Percentiles rank a stretch among this genome's conserved stretches.
These are phyloP conservation scores for Ciconia stormi DNA, from an alignment of 2,113 vertebrate species.

Conservation along the genomic window DNA sequence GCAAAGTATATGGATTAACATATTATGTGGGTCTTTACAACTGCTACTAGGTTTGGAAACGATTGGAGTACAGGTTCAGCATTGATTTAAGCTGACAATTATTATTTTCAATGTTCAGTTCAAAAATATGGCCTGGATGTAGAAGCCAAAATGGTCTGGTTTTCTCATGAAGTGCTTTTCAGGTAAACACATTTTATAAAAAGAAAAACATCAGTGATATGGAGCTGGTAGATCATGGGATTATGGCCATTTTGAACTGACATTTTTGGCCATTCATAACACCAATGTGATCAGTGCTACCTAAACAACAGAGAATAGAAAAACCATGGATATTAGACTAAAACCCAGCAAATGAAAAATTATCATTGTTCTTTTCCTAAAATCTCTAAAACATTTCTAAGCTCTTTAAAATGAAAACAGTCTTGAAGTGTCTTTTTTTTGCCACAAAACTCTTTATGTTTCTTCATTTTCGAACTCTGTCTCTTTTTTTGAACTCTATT, in stretches of 20 bases:
- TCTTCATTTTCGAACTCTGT: not conserved
- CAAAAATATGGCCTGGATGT: not conserved
- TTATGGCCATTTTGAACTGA: not conserved
- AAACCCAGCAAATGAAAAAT: not conserved
- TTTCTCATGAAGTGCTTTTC: not conserved
- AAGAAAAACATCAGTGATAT: not conserved
- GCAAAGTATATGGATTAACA: not conserved
- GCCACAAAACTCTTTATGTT: not conserved
- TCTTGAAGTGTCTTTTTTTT: not conserved
- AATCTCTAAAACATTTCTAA: not conserved
- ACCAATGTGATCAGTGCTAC: not conserved
- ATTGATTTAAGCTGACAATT: not conserved
- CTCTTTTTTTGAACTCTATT: not conserved
- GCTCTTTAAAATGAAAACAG: not conserved
- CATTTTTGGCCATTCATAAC: not conserved
- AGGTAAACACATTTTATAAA: not conserved
- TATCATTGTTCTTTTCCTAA: not conserved
- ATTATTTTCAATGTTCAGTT: not conserved
- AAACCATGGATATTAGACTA: not conserved
- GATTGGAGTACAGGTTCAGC: not conserved
- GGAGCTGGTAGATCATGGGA: not conserved
- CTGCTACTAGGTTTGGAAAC: not conserved
- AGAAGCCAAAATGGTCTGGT: not conserved
- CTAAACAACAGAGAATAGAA: not conserved
- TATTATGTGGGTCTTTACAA: not conserved